phyloP scores from a whole-genome alignment of 2,113 vertebrate species.

The Psammodynastes pulverulentus region DNA sequence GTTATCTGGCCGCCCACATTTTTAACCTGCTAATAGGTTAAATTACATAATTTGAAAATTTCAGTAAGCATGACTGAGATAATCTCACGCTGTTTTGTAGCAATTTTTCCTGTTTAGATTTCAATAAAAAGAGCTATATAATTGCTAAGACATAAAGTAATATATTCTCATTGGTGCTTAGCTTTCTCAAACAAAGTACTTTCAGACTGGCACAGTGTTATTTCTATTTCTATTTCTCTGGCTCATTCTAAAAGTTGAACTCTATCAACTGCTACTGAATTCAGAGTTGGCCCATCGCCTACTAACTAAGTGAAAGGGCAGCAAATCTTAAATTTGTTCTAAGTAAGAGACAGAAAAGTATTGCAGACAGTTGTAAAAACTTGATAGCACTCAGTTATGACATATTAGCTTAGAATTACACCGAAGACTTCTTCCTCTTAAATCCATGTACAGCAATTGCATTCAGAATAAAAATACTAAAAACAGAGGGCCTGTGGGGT shows the following conservation, averaged over 20 bases:
- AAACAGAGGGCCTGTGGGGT: neutral
- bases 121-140: neutral
- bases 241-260: neutral
- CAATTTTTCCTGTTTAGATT: neutral
- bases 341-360: slow-evolving; percentile 6
- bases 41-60: neutral
- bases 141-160: neutral
- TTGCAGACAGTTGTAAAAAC: slow-evolving; percentile 1
- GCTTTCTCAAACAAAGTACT: slow-evolving; percentile 2
- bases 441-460: neutral
- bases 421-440: slow-evolving; percentile 2
- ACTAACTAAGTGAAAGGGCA: slow-evolving; percentile 2
- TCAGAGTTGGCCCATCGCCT: slow-evolving; percentile 1
- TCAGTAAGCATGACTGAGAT: neutral
- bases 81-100: neutral
- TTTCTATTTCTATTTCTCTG: slow-evolving; percentile 27
- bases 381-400: neutral
- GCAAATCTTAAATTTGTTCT: neutral
- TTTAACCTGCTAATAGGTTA: neutral
- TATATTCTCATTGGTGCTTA: neutral
- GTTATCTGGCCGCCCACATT: neutral
- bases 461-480: neutral
- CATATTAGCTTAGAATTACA: neutral
- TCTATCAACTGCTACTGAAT: neutral
- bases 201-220: neutral